Base-by-base conservation (phyloP, 2,113 vertebrate species). In the Amphiprion percula region DNA sequence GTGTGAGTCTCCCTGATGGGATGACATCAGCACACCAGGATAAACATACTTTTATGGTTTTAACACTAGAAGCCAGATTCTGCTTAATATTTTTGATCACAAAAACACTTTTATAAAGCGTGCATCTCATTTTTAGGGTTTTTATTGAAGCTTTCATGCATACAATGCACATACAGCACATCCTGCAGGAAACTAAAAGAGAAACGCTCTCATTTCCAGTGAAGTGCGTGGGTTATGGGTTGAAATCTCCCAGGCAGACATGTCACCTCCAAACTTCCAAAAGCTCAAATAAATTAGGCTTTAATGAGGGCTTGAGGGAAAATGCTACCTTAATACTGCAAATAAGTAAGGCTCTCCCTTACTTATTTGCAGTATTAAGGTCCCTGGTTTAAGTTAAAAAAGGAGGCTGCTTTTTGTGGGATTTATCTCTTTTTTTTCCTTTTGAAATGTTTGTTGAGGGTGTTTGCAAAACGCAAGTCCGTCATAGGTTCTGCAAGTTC, bases 301-400 rank as follows among this genome's bases (percentile, higher is more conserved):
- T 84, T 77, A 84, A 84, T 84, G 68, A 80, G 75, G 65, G 65
- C 75, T 76, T 80, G 60, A 71, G 76, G 68, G 78, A 59, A 61
- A 74, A 62, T 41, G 46, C 39, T 65, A 62, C 55, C 68, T 77
- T 78, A 49, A 77, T 77, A 74, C 14, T 17, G 55, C 74, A 69
- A 37, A 58, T 72, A 80, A 83, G 33, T 53, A 63, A 59, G 70
- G 63, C 46, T 21, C 21, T 21, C 21, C 21, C 21, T 21, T 21
- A 21, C 21, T 21, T 21, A 21, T 21, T 21, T 21, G 21, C 21
- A 21, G 21, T 21, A 21, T 21, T 21, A 83, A 72, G 24, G 37
- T 21, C 21, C 21, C 21, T 21, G 68, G 73, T 62, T 77, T 24
- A 33, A 64, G 54, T 41, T 68, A 63, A 59, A 52, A 26, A 68